phyloP scores from a whole-genome alignment of 2,888 invertebrate species.

The Meiosimyza decipiens region DNA sequence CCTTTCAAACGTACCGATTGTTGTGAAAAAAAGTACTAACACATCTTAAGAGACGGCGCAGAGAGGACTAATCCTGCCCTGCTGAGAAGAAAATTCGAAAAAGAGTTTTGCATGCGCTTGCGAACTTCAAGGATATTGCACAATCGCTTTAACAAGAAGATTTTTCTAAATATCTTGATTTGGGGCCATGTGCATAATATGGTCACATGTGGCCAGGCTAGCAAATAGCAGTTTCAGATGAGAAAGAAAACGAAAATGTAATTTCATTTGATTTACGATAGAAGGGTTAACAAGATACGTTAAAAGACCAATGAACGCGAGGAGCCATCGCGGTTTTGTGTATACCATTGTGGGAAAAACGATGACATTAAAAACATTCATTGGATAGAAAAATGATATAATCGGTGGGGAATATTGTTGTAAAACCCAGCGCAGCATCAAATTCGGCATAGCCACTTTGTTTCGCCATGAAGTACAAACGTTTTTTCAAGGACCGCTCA shows the following conservation, averaged over 20 bases:
- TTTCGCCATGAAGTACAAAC: neutral
- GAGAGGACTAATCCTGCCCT: neutral
- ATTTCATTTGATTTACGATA: slow-evolving; percentile 41
- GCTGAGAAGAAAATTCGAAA: neutral
- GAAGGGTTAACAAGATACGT: slow-evolving; percentile 41
- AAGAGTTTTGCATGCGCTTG: neutral
- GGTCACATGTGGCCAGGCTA: too few species aligned
- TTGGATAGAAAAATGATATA: neutral
- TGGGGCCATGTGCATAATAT: slow-evolving; percentile 7
- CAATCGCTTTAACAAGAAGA: slow-evolving; percentile 8
- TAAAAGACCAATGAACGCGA: slow-evolving; percentile 13
- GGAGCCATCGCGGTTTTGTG: neutral
- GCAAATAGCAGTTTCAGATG: neutral
- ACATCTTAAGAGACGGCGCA: too few species aligned
- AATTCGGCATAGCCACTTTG: neutral
- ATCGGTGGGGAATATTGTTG: too few species aligned
- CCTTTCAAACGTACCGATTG: too few species aligned
- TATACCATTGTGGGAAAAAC: neutral
- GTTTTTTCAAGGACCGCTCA: slow-evolving; percentile 6
- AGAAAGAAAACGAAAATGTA: slow-evolving; percentile 25
- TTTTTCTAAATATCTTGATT: neutral
- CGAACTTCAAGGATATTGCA: slow-evolving; percentile 17
- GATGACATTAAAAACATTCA: neutral
- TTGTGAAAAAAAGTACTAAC: too few species aligned
- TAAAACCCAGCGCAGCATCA: too few species aligned